Base-by-base conservation (phyloP, 2,113 vertebrate genomes). In the Nannobrachium achirus region DNA sequence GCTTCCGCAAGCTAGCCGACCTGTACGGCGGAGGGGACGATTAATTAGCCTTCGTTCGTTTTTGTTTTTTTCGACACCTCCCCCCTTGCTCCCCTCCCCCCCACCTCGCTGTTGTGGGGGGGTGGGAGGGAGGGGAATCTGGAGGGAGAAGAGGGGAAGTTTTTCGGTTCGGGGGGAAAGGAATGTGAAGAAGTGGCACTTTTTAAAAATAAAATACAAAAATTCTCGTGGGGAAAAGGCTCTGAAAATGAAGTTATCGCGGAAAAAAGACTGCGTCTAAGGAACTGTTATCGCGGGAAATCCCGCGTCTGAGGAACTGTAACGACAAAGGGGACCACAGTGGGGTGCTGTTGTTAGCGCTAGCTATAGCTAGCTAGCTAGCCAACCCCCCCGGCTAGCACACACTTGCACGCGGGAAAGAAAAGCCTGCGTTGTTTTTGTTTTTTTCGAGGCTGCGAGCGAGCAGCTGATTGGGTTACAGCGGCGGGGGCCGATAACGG, bases 1-100 rank as follows among this genome's bases (percentile, higher is more conserved):
- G 96, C 58, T 99, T 99, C 93, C 96, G 95, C 93, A 99, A 98
- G 86, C 94, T 99, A 25, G 97, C 97, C 1, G 97, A 99, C 84
- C 96, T 99, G 93, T 99, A 98, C 0, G 96, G 96, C 3, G 97
- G 96, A 65, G 94, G 96, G 42, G 95, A 97, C 9, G 96, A 99
- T 91, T 98, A 92, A 76, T 56, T 56, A 3, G 10, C 13, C 3
- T 41, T 1, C 56, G 10, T n/a, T n/a, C n/a, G n/a, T n/a, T n/a
- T n/a, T n/a, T n/a, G n/a, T n/a, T n/a, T n/a, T n/a, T n/a, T n/a
- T n/a, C n/a, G n/a, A n/a, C 4, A 39, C 57, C 38, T 5, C 44
- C 14, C 44, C 33, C n/a, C n/a, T n/a, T n/a, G n/a, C 10, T 6
- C 15, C 33, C 58, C 65, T 52, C 46, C 57, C 56, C n/a, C 18